Evolutionary conservation across 2,888 invertebrate species (phyloP).

Genomic region (Agrotis ipsilon): DNA sequence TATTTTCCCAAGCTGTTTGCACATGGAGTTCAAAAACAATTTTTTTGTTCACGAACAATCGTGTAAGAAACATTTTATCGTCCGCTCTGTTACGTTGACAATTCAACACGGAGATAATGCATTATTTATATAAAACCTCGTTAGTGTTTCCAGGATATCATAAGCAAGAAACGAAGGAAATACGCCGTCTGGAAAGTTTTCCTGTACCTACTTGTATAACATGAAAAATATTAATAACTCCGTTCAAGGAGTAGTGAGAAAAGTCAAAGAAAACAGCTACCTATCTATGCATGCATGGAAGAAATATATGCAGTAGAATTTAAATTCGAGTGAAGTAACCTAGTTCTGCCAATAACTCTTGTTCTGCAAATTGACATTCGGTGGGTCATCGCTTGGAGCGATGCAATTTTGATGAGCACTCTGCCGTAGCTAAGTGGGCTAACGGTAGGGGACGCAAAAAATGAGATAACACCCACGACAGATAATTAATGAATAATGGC

Average conservation of each 20-base stretch:
- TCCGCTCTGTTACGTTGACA: slow-evolving; percentile 36
- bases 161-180: slow-evolving; percentile 36
- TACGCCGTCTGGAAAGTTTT: slow-evolving; percentile 24
- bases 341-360: slow-evolving; percentile 41
- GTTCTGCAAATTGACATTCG: slow-evolving; percentile 61
- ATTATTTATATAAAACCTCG: slow-evolving; percentile 45
- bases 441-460: slow-evolving; percentile 46
- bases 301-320: slow-evolving; percentile 1
- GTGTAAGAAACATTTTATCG: slow-evolving; percentile 28
- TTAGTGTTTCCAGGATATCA: slow-evolving; percentile 46
- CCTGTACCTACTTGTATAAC: background rate
- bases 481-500: slow-evolving; percentile 13
- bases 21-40: slow-evolving; percentile 23
- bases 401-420: slow-evolving; percentile 66
- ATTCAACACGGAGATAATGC: slow-evolving; percentile 34
- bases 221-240: background rate
- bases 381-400: slow-evolving; percentile 57
- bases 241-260: background rate
- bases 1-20: slow-evolving; percentile 62
- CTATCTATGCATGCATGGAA: background rate
- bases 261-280: background rate
- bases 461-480: slow-evolving; percentile 15
- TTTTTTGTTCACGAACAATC: slow-evolving; percentile 36
- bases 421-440: slow-evolving; percentile 62
- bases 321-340: slow-evolving; percentile 32